Base-by-base conservation (phyloP, 1,140 invertebrate genomes). In the Drosophila aff. region DNA sequence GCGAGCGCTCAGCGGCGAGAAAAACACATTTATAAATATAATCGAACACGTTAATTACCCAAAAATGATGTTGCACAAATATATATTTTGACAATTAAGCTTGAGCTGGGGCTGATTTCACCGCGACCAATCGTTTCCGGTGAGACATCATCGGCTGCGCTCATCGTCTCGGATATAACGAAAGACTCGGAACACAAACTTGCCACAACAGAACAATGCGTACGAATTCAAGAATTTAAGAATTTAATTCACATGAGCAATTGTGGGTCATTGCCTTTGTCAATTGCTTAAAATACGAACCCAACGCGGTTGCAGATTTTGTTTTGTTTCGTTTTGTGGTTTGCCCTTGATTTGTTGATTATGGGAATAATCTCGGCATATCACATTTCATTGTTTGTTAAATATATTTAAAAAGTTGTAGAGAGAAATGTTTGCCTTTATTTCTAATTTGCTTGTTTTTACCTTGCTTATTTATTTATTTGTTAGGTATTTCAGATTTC, bases 1-100 rank as follows among this genome's bases (percentile, higher is more conserved):
- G 33, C 38, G 52, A 38, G 18, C 18, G 38, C 73, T 53, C 15
- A 50, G 64, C 66, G 26, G 64, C 31, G 62, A 36, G 28, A 26
- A 49, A 73, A 67, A 68, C 21, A 74, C n/a, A 44, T 33, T 78
- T 59, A 59, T 47, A 75, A 62, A 60, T 58, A 75, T 61, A 77
- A 77, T 63, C 79, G 50, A 64, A 81, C 65, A 68, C 76, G 71
- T 79, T 86, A 87, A 86, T 86, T 86, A 80, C 82, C 55, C 49
- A 69, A 78, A 69, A 78, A 83, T 89, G 84, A 84, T 89, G 81
- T 81, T 86, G 83, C 82, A 81, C 78, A 84, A 84, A 84, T 79
- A 61, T 76, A 78, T 76, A 77, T 78, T 69, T 89, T 89, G 84
- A 78, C 84, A 89, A 78, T 83, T 87, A 87, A 83, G 53, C 53